phyloP scores from a whole-genome alignment of 1,140 invertebrate species.

The Thalassaphorura encarpata region DNA sequence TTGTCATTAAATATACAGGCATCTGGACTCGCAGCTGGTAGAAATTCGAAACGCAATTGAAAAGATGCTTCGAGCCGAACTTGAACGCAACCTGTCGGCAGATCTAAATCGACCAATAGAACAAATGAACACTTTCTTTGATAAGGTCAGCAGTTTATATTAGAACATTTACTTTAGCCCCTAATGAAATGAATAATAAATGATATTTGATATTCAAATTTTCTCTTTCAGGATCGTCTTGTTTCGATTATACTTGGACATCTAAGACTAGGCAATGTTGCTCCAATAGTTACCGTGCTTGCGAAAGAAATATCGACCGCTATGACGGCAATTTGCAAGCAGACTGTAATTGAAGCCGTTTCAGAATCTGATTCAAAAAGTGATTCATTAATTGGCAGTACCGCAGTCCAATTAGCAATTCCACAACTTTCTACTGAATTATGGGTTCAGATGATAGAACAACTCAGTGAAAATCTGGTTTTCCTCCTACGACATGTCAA shows the following conservation, averaged over 20 bases:
- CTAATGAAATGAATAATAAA: too few species aligned
- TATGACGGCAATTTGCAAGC: slow-evolving; percentile 31
- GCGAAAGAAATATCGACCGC: slow-evolving; percentile 30
- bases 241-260: slow-evolving; percentile 36
- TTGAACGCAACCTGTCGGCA: slow-evolving; percentile 77
- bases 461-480: slow-evolving; percentile 24
- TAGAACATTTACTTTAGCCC: too few species aligned
- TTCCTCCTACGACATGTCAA: slow-evolving; percentile 22
- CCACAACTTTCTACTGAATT: slow-evolving; percentile 20
- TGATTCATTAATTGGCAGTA: slow-evolving; percentile 23
- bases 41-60: slow-evolving; percentile 95
- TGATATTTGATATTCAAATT: slow-evolving; percentile 52
- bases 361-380: slow-evolving; percentile 28
- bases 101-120: slow-evolving; percentile 79
- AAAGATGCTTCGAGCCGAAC: slow-evolving; percentile 93
- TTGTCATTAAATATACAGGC: slow-evolving; percentile 6
- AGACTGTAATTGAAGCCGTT: slow-evolving; percentile 30
- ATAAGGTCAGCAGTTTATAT: slow-evolving; percentile 42
- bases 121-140: slow-evolving; percentile 46
- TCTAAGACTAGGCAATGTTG: slow-evolving; percentile 36
- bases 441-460: slow-evolving; percentile 29
- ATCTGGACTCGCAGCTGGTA: slow-evolving; percentile 47
- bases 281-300: slow-evolving; percentile 26
- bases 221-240: slow-evolving; percentile 33
- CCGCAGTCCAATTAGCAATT: slow-evolving; percentile 23